Conservation (phyloP, 1,140 invertebrate genomes). For the Camponotus vicinus region DNA sequence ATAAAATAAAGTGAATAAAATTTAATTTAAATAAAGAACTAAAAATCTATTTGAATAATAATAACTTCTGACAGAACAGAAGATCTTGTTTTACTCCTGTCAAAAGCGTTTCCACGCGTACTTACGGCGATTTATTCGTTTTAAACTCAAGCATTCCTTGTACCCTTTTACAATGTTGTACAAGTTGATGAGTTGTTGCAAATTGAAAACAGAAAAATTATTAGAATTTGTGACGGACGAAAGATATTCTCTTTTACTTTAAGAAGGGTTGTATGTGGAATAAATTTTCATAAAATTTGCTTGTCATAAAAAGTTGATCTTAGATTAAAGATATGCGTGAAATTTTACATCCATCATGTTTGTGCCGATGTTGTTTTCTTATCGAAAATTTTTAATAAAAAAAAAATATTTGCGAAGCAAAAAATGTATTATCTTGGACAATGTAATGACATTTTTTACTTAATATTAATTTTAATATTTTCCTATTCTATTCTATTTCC, state of each 20-base stretch:
- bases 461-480: neutral
- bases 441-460: neutral
- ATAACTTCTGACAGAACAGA: neutral
- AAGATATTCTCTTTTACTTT: neutral
- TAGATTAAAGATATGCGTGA: neutral
- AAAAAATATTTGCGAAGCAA: neutral
- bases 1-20: neutral
- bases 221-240: neutral
- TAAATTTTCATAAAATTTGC: constrained; percentile 1
- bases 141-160: neutral
- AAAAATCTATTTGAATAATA: neutral
- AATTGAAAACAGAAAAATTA: neutral
- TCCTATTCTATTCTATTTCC: neutral
- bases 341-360: neutral
- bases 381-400: neutral
- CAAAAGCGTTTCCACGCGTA: neutral
- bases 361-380: neutral
- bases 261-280: neutral
- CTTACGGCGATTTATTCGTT: neutral
- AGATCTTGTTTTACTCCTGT: neutral
- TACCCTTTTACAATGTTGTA: neutral
- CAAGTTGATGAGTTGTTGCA: neutral
- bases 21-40: neutral
- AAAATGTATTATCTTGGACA: neutral
- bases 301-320: constrained; percentile 31